Base-by-base conservation (phyloP, 1,140 invertebrate genomes). In the Lepidostoma basale region DNA sequence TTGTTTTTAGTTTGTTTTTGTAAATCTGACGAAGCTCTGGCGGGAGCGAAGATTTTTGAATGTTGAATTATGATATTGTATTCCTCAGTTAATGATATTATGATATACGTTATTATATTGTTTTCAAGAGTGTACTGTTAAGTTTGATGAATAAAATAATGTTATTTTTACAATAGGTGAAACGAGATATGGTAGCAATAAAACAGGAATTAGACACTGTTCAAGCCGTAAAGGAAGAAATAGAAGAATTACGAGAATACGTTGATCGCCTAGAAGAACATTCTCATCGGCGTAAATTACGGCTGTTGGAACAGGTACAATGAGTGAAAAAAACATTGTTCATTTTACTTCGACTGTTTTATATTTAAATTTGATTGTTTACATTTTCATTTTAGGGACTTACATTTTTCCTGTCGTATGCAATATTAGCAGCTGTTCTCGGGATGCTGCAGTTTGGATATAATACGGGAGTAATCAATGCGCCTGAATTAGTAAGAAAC, bases 371-470 rank as follows among this genome's bases (percentile, higher is more conserved):
- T 8, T 54, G 8, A 39, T 60, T 1, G 1, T 3, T 8, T 22
- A 22, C 10, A 30, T 60, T 70, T 70, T 40, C 92, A n/a, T n/a
- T n/a, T n/a, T n/a, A 93, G 69, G 86, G 67, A 36, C 63, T 97
- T 73, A 98, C 96, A 67, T 90, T 92, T 77, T 92, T 95, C 83
- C 87, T 98, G 75, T 90, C 93, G 72, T 96, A 97, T 81, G 90
- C 96, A 71, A 97, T 98, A 81, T 88, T 94, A 75, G 90, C 96
- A 60, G 95, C 96, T 60, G 95, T 97, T 71, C 88, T 98, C 72
- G 93, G 98, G n/a, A 99, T 99, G 92, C 88, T 99, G 74, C 97
- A 99, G 82, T 98, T 99, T 82, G 98, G 98, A 73, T 99, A 97
- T 86, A 98, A 99, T 81, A 98, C 96, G 9, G 97, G 97, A 73